Evolutionary conservation across 2,113 vertebrate genomes (phyloP).

Genomic region (Verasper variegatus): DNA sequence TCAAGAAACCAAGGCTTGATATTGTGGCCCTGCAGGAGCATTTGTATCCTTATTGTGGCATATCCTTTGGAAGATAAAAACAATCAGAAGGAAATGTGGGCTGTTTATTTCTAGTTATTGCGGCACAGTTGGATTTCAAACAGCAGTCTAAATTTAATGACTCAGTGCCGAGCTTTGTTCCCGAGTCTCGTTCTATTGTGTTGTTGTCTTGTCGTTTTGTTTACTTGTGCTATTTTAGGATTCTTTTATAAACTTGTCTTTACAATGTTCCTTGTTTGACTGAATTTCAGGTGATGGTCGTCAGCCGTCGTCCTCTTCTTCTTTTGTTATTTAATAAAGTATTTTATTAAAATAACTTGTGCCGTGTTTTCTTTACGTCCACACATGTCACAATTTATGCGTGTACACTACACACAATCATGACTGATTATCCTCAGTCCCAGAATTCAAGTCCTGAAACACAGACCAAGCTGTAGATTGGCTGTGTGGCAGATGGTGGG

Average conservation of each 20-base stretch:
- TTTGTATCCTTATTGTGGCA: conserved; percentile 82
- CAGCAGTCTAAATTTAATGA: conserved; percentile 20
- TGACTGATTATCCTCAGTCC: conserved; percentile 47
- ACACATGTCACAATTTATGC: conserved; percentile 16
- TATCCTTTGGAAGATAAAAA: conserved; percentile 79
- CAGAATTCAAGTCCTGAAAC: conserved; percentile 51
- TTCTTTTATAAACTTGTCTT: conserved; percentile 29
- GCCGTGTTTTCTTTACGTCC: conserved; percentile 17
- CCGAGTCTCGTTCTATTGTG: neutral
- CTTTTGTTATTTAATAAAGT: conserved; percentile 50
- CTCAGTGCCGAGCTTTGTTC: neutral
- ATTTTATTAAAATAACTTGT: conserved; percentile 49
- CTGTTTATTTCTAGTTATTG: conserved; percentile 23
- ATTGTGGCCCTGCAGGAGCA: conserved; percentile 77
- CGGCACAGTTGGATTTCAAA: conserved; percentile 18
- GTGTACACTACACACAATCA: conserved; percentile 28
- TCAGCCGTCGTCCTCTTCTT: conserved; percentile 50
- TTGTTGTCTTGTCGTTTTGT: neutral
- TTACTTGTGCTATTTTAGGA: conserved; percentile 18
- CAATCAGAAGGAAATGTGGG: conserved; percentile 8
- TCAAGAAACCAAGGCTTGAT: conserved; percentile 81
- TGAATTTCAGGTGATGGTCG: conserved; percentile 75
- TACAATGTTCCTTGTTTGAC: conserved; percentile 57
- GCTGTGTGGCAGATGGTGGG: conserved; percentile 76
- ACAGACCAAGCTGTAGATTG: conserved; percentile 54